Conservation (phyloP, 1,140 invertebrate genomes). For the Drosophila insularis region DNA sequence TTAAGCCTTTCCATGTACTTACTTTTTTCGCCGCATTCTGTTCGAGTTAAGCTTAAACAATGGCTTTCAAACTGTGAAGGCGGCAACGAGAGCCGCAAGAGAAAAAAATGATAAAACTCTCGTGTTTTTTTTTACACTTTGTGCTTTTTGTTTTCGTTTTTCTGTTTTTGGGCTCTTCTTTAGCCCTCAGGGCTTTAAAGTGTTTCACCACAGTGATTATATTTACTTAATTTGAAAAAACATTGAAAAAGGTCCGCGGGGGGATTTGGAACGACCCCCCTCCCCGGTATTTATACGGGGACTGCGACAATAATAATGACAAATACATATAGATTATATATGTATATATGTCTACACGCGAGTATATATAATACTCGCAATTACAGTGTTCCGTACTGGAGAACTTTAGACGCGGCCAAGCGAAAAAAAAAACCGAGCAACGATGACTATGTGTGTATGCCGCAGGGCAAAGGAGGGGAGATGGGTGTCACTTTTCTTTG, state of each 20-base stretch:
- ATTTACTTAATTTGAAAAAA: neutral
- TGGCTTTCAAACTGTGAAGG: conserved; percentile 28
- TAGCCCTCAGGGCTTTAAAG: conserved; percentile 4
- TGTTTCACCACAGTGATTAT: conserved; percentile 22
- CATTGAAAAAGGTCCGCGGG: neutral
- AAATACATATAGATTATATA: conserved; percentile 18
- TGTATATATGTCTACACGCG: neutral
- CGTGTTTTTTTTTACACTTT: conserved; percentile 10
- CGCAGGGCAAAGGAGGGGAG: neutral
- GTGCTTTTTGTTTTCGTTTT: neutral
- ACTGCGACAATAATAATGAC: conserved; percentile 29
- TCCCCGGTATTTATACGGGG: conserved; percentile 40
- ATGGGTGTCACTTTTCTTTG: too few relatives aligned
- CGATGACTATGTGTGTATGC: conserved; percentile 39
- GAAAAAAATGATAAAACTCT: conserved; percentile 23
- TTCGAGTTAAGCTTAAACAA: conserved; percentile 10
- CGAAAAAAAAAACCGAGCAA: conserved; percentile 22
- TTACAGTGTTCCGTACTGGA: conserved; percentile 24
- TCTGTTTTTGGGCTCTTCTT: too few relatives aligned
- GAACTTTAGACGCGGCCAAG: conserved; percentile 48
- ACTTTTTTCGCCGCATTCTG: conserved; percentile 53
- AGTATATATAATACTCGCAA: conserved; percentile 17
- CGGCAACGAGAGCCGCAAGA: conserved; percentile 11
- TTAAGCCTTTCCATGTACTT: conserved; percentile 20
- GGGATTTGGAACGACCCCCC: neutral